Base-by-base conservation (phyloP, 2,797 vertebrate species). In the Hypotaenidia philippensis region DNA sequence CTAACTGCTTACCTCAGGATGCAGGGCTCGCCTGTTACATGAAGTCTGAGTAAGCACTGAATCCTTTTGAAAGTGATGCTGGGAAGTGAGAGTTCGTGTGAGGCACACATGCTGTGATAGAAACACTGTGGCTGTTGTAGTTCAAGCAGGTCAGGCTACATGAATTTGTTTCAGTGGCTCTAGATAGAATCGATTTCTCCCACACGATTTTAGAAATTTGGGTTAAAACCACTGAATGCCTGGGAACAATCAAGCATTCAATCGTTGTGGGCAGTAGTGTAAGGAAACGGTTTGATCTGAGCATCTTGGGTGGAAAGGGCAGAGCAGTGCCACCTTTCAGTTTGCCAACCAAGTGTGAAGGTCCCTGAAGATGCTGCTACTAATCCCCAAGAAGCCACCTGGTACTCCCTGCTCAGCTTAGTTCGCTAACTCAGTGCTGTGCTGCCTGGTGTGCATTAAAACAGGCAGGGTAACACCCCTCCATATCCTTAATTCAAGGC, bases 121-220 rank as follows among this genome's bases (percentile, higher is more conserved):
- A 80, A 88, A 45, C 3, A 0, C 45, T 29, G 3, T 25, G 22
- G 22, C 12, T 1, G 3, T n/a, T 83, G 11, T 0, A 21, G 17
- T 55, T 61, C 34, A 65, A 57, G 44, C 14, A 45, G 25, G 16
- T 53, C 57, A 76, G 83, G 31, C 63, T 44, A 23, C 36, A 26
- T 29, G 66, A 59, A 63, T 75, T 63, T 21, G 3, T 68, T 77
- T 80, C 40, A 36, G 41, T 18, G 21, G 15, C 60, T 84, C 11
- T 55, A 66, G 52, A 6, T 5, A 59, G 38, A 61, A 20, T 11
- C 31, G 40, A 41, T 71, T 74, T 85, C 26, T 78, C 25, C 40
- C 17, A 8, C 4, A 4, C 38, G 40, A 59, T 57, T 63, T 76
- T 40, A 44, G n/a, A 29, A 31, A 8, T 40, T 49, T 36, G 21